Percentiles rank a stretch among this genome's conserved stretches.
These are phyloP conservation scores for Centroberyx gerrardi DNA, from an alignment of 2,797 vertebrate species.

Conservation along the genomic window DNA sequence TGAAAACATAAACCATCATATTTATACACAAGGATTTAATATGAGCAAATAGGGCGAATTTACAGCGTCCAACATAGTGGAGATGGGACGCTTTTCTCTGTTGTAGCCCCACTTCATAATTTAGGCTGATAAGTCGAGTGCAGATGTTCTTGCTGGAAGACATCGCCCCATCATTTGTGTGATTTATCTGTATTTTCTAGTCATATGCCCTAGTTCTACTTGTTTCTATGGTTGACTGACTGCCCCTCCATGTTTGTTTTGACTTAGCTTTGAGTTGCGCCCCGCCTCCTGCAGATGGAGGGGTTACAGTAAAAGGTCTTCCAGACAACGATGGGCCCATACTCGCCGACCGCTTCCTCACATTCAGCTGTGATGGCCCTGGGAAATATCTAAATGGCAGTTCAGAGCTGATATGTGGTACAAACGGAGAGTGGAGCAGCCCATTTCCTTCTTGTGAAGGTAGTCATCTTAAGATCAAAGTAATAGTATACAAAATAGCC, in stretches of 20 bases:
- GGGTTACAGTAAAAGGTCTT: constrained; percentile 45
- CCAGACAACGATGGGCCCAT: constrained; percentile 8
- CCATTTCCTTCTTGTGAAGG: constrained; percentile 72
- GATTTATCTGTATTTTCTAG: too few species aligned
- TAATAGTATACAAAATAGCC: background rate
- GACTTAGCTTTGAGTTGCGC: constrained; percentile 59
- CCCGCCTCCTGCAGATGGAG: background rate
- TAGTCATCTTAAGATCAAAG: constrained; percentile 22
- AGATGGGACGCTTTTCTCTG: too few species aligned
- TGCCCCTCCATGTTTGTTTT: constrained; percentile 11
- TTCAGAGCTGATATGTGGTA: constrained; percentile 52
- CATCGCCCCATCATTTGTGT: too few species aligned
- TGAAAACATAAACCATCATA: too few species aligned
- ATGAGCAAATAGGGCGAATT: too few species aligned
- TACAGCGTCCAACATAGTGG: too few species aligned
- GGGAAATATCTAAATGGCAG: constrained; percentile 50
- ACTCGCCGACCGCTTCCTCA: constrained; percentile 49
- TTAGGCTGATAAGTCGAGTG: too few species aligned
- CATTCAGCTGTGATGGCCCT: constrained; percentile 55
- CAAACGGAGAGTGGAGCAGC: constrained; percentile 66
- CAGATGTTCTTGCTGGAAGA: too few species aligned
- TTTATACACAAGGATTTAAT: too few species aligned
- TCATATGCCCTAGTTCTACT: background rate
- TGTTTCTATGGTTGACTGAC: background rate
- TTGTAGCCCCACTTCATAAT: too few species aligned